phyloP scores from a whole-genome alignment of 1,140 invertebrate species.

The Marisa cornuarietis region DNA sequence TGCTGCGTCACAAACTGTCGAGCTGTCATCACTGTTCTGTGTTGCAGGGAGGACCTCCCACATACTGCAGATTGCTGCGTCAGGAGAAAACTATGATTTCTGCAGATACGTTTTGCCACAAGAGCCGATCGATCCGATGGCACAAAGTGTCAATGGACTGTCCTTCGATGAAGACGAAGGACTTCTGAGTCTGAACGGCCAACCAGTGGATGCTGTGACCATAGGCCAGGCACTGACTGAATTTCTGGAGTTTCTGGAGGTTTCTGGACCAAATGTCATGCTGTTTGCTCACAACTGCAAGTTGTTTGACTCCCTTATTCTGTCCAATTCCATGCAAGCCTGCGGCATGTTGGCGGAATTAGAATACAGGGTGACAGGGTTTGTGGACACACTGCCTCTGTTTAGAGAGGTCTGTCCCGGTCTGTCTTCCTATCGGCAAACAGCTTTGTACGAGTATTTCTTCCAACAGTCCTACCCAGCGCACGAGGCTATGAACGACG shows the following conservation, averaged over 20 bases:
- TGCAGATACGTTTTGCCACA: not conserved
- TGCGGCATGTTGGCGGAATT: conserved; percentile 1
- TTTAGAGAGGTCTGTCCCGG: not conserved
- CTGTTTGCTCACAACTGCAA: conserved; percentile 14
- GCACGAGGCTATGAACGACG: conserved; percentile 10
- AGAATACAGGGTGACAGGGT: not conserved
- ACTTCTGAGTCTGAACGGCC: not conserved
- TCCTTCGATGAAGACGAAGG: not conserved
- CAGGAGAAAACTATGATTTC: no score
- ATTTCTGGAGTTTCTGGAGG: conserved; percentile 9
- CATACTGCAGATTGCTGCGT: no score
- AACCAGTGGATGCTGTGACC: not conserved
- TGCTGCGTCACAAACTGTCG: no score
- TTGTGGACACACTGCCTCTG: conserved; percentile 12
- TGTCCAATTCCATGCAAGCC: not conserved
- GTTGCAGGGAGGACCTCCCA: no score
- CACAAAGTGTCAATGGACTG: not conserved
- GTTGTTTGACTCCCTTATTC: not conserved
- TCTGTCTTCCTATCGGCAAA: not conserved
- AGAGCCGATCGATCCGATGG: not conserved
- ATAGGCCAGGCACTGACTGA: not conserved
- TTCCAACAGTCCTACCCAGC: not conserved
- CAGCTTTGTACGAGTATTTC: not conserved
- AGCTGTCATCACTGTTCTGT: no score
- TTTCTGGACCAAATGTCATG: not conserved